Conservation (phyloP, 2,797 vertebrate species). For the Babyrousa celebensis region DNA sequence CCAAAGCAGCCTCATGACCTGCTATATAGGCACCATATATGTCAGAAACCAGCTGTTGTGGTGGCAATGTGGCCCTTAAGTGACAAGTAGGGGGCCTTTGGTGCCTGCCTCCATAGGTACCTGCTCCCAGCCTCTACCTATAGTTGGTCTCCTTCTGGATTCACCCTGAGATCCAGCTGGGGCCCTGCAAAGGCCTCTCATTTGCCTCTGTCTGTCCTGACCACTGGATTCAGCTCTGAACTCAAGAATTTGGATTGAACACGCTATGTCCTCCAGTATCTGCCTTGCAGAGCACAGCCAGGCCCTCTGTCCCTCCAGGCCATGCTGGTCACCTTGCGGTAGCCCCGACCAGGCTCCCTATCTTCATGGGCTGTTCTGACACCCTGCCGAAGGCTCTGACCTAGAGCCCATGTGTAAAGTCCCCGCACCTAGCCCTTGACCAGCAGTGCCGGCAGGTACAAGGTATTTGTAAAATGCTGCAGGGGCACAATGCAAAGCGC, state of each 20-base stretch:
- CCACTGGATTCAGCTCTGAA: background rate
- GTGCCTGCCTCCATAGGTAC: background rate
- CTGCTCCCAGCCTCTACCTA: background rate
- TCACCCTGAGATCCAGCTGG: background rate
- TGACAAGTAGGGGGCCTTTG: fast-evolving
- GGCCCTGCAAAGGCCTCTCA: background rate
- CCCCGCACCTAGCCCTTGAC: background rate
- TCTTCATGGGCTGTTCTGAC: background rate
- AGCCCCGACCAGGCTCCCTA: background rate
- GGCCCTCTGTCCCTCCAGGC: background rate
- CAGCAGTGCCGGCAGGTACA: too few species aligned
- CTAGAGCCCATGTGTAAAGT: background rate
- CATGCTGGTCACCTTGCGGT: background rate
- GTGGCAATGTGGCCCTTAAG: background rate
- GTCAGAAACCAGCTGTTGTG: background rate
- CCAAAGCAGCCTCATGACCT: background rate
- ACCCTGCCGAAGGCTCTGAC: background rate
- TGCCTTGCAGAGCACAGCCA: background rate
- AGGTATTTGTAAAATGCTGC: background rate
- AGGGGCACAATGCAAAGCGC: fast-evolving
- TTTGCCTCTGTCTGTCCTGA: background rate
- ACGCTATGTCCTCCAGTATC: background rate
- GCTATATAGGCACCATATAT: background rate
- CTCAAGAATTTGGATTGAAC: background rate
- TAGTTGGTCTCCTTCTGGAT: background rate